Conservation (phyloP, 2,888 invertebrate genomes). For the Clusia tigrina region DNA sequence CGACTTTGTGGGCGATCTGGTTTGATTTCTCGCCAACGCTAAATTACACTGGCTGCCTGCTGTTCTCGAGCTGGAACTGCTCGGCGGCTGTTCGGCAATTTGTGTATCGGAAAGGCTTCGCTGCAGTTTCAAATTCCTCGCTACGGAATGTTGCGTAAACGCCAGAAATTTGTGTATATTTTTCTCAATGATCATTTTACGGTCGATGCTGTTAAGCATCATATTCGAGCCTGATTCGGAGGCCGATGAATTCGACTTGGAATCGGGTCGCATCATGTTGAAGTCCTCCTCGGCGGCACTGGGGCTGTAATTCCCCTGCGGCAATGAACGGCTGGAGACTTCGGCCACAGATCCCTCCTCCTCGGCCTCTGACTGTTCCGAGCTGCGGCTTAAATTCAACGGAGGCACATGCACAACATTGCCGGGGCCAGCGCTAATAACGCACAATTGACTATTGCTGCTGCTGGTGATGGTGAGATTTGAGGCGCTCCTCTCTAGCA, state of each 20-base stretch:
- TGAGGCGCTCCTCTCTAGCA: constrained; percentile 40
- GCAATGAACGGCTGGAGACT: not conserved
- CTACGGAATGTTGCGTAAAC: constrained; percentile 31
- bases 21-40: constrained; percentile 1
- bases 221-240: constrained; percentile 14
- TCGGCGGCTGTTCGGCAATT: constrained; percentile 21
- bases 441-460: not conserved
- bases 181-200: constrained; percentile 31
- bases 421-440: too few species aligned
- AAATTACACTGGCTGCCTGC: constrained; percentile 15
- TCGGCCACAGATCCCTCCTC: constrained; percentile 10
- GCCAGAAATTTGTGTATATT: constrained; percentile 40
- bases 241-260: not conserved
- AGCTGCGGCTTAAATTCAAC: constrained; percentile 50
- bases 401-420: constrained; percentile 38
- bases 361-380: constrained; percentile 43
- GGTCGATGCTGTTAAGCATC: constrained; percentile 2
- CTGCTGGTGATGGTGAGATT: constrained; percentile 22
- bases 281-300: constrained; percentile 44
- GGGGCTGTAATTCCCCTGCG: constrained; percentile 42
- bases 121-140: constrained; percentile 24
- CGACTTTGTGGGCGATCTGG: too few species aligned
- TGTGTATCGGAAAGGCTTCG: constrained; percentile 42
- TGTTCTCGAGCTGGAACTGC: not conserved
- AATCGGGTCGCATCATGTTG: not conserved